phyloP scores from a whole-genome alignment of 1,140 invertebrate genomes.

The Diorhabda carinulata region DNA sequence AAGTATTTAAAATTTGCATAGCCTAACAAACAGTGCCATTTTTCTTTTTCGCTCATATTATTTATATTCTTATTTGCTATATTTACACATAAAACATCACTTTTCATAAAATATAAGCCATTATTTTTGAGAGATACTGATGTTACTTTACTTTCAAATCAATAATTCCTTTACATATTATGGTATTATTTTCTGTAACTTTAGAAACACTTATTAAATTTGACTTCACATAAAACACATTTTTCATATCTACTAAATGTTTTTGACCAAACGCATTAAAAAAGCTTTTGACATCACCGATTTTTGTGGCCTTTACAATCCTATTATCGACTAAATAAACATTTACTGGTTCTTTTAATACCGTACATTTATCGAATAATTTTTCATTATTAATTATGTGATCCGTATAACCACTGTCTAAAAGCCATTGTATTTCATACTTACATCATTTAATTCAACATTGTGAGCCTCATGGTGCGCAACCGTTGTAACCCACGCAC shows the following conservation, averaged over 20 bases:
- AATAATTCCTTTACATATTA: too few relatives aligned
- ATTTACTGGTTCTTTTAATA: slow-evolving; percentile 35
- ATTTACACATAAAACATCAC: slow-evolving; percentile 11
- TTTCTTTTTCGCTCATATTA: slow-evolving; percentile 34
- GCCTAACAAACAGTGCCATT: slow-evolving; percentile 38
- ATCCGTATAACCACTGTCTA: slow-evolving; percentile 45
- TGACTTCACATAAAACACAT: slow-evolving; percentile 40
- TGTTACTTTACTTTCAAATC: slow-evolving; percentile 27
- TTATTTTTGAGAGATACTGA: slow-evolving; percentile 5
- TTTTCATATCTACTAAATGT: slow-evolving; percentile 33
- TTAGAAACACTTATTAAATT: slow-evolving; percentile 37
- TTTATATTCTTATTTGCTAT: slow-evolving; percentile 19
- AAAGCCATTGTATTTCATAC: slow-evolving; percentile 37
- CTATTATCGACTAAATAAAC: slow-evolving; percentile 36
- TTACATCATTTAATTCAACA: too few relatives aligned
- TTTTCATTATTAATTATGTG: slow-evolving; percentile 45
- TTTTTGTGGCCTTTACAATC: slow-evolving; percentile 41
- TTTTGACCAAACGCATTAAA: background rate
- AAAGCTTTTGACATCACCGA: slow-evolving; percentile 35
- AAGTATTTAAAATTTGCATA: slow-evolving; percentile 44
- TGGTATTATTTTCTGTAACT: too few relatives aligned
- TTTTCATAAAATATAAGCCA: slow-evolving; percentile 26
- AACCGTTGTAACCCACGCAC: too few relatives aligned
- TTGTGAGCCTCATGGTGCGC: too few relatives aligned
- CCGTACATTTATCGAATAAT: slow-evolving; percentile 39